Percentiles rank a stretch among this genome's conserved stretches.
These are phyloP conservation scores for Hypsibius dujardini DNA, from an alignment of 1,140 invertebrate species.

Conservation along the genomic window DNA sequence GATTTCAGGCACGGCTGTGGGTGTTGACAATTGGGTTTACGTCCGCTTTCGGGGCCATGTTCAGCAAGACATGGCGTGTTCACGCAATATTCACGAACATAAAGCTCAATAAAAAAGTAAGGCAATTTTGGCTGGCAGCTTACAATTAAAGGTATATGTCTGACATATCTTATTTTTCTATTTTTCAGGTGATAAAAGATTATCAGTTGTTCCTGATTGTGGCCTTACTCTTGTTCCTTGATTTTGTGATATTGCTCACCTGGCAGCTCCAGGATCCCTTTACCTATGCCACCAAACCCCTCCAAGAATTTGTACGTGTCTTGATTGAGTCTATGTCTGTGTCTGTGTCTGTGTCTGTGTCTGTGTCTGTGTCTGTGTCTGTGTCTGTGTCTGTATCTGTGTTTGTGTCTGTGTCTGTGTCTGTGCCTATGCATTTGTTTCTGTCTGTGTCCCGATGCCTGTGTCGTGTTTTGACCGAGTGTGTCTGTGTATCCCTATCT, in stretches of 20 bases:
- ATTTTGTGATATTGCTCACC: slow-evolving; percentile 81
- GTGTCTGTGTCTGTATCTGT: too few species aligned
- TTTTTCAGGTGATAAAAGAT: slow-evolving; percentile 74
- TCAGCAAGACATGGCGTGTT: slow-evolving; percentile 95
- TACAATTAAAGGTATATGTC: slow-evolving; percentile 1
- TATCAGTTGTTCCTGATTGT: slow-evolving; percentile 95
- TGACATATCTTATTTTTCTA: slow-evolving; percentile 18
- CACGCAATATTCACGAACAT: slow-evolving; percentile 95
- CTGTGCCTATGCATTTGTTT: too few species aligned
- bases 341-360: too few species aligned
- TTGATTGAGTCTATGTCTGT: too few species aligned
- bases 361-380: too few species aligned
- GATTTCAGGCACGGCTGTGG: slow-evolving; percentile 54
- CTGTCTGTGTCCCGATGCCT: too few species aligned
- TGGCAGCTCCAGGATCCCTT: slow-evolving; percentile 96
- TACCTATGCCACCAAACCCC: slow-evolving; percentile 66
- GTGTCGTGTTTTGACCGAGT: too few species aligned
- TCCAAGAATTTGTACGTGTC: slow-evolving; percentile 30
- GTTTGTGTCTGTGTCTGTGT: too few species aligned
- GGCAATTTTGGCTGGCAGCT: slow-evolving; percentile 10
- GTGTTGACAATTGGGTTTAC: slow-evolving; percentile 97
- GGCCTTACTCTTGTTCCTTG: slow-evolving; percentile 67
- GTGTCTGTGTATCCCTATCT: too few species aligned
- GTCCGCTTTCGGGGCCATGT: slow-evolving; percentile 95
- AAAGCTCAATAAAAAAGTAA: slow-evolving; percentile 71